A percentile compares a stretch with the other conserved stretches of the same genome.
Evolutionary conservation across 2,797 vertebrate genomes (phyloP).

Genomic region (Brotogeris chrysoptera): DNA sequence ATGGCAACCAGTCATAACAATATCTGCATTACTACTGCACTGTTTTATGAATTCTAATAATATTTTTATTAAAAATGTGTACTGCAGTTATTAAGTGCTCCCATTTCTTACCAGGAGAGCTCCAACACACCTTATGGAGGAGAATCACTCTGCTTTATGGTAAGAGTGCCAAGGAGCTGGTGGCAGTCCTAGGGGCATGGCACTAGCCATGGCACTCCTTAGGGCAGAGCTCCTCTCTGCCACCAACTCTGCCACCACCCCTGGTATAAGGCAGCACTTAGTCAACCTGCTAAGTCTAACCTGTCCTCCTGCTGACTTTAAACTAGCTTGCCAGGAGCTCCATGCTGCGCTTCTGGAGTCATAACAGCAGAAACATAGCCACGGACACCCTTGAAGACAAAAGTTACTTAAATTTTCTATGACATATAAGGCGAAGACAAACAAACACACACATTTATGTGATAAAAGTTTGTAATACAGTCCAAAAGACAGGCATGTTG

Average conservation of each 20-base stretch:
- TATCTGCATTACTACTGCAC: neutral
- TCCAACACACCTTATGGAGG: neutral
- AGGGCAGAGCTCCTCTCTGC: neutral
- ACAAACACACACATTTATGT: neutral
- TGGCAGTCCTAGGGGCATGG: neutral
- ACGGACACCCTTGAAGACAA: neutral
- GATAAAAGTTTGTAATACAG: neutral
- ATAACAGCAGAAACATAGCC: rapidly evolving
- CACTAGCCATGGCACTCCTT: neutral
- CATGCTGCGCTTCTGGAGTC: neutral
- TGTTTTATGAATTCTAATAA: neutral
- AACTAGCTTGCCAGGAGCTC: neutral
- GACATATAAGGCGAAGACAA: neutral
- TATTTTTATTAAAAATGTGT: neutral
- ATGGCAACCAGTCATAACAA: neutral
- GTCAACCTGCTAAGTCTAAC: neutral
- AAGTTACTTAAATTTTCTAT: neutral
- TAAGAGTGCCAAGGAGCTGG: neutral
- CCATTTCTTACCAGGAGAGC: neutral
- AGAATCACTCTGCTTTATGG: neutral
- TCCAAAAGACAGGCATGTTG: neutral
- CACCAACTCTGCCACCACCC: neutral
- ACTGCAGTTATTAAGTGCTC: neutral
- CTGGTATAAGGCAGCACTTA: neutral
- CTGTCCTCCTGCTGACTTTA: neutral